phyloP scores from a whole-genome alignment of 1,140 invertebrate genomes.

The Eciton burchellii region DNA sequence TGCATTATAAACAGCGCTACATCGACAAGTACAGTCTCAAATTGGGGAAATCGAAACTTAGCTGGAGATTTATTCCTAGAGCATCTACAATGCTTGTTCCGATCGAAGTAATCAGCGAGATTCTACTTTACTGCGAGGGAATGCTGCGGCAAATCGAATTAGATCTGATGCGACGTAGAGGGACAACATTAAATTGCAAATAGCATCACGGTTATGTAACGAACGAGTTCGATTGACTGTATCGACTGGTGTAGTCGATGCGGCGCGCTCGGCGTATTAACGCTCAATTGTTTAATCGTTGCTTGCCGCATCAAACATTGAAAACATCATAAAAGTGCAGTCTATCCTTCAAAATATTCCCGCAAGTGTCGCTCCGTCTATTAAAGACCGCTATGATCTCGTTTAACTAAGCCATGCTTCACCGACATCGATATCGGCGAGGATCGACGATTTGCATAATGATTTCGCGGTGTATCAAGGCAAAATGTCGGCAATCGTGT shows the following conservation, averaged over 20 bases:
- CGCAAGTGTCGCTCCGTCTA: neutral
- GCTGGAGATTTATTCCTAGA: neutral
- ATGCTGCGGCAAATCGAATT: neutral
- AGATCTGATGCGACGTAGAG: neutral
- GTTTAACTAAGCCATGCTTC: neutral
- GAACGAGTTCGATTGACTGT: conserved; percentile 1
- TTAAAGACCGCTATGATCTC: neutral
- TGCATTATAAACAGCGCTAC: conserved; percentile 6
- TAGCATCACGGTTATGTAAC: conserved; percentile 16
- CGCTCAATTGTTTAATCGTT: neutral
- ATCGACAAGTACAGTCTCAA: neutral
- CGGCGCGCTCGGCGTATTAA: neutral
- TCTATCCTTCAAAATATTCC: neutral
- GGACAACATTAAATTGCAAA: neutral
- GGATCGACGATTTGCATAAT: neutral
- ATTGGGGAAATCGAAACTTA: neutral
- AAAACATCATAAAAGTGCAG: neutral
- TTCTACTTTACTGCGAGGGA: neutral
- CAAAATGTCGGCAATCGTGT: no score
- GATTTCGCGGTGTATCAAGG: neutral
- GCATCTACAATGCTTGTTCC: neutral
- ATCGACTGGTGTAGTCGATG: conserved; percentile 11
- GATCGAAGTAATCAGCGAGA: neutral
- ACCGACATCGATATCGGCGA: neutral
- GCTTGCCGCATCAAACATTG: neutral